These are phyloP conservation scores for Fistularia commersonii DNA, from an alignment of 2,797 vertebrate species.

Conservation along the genomic window DNA sequence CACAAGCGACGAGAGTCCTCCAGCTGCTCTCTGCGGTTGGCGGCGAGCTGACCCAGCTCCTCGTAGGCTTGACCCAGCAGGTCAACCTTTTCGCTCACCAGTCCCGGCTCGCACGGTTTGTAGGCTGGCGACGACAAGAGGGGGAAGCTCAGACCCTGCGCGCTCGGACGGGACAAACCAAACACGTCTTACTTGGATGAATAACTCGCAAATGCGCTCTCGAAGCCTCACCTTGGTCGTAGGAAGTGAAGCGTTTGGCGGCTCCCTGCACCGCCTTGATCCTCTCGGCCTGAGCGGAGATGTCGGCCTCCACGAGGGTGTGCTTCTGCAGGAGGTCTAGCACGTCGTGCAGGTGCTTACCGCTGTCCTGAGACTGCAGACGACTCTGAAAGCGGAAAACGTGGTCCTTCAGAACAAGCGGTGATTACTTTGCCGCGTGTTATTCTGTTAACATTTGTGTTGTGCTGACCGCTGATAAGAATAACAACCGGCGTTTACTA, in stretches of 20 bases:
- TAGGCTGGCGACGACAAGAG: conserved; percentile 74
- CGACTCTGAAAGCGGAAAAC: conserved; percentile 75
- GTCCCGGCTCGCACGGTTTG: conserved; percentile 87
- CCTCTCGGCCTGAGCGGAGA: conserved; percentile 88
- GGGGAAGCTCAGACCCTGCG: neutral
- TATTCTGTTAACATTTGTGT: too few relatives aligned
- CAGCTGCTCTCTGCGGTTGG: conserved; percentile 71
- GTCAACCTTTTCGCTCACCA: conserved; percentile 82
- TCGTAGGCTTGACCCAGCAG: conserved; percentile 82
- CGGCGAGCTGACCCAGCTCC: conserved; percentile 81
- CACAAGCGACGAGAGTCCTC: conserved; percentile 89
- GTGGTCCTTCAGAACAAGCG: conserved; percentile 2
- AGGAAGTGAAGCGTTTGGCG: conserved; percentile 80
- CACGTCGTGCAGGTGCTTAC: conserved; percentile 91
- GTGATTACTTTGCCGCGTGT: too few relatives aligned
- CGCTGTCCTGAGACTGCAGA: conserved; percentile 88
- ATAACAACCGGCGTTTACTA: too few relatives aligned
- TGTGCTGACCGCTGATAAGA: too few relatives aligned
- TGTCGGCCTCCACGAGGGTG: conserved; percentile 90
- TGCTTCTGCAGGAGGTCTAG: conserved; percentile 93
- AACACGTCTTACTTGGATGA: neutral
- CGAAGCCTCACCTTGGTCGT: conserved; percentile 76
- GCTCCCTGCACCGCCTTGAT: conserved; percentile 82
- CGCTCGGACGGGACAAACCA: conserved; percentile 5
- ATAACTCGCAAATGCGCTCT: neutral